phyloP scores from a whole-genome alignment of 2,113 vertebrate species.

The Sapajus apella region DNA sequence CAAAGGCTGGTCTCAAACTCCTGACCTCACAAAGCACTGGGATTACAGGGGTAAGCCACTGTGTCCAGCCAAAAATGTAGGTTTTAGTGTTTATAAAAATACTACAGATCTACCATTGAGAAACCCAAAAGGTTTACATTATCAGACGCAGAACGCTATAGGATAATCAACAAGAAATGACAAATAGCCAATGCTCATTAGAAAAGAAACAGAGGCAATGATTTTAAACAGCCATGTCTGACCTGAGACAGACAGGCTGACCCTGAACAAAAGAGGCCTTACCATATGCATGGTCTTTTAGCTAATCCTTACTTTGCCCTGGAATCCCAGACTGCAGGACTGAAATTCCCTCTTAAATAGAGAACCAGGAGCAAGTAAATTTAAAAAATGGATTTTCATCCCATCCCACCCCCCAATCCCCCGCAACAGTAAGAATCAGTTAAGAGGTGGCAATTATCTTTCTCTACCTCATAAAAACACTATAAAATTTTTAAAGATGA shows the following conservation, averaged over 20 bases:
- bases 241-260: not conserved
- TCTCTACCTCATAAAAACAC: not conserved
- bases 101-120: not conserved
- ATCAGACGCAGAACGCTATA: not conserved
- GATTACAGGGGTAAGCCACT: too few relatives aligned
- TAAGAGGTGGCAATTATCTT: not conserved
- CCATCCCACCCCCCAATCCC: too few relatives aligned
- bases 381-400: not conserved
- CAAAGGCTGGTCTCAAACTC: too few relatives aligned
- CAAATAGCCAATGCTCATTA: not conserved
- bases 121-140: not conserved
- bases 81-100: constrained; percentile 32
- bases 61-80: too few relatives aligned
- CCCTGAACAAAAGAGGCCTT: not conserved
- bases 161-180: not conserved
- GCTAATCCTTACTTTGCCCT: not conserved
- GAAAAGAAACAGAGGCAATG: not conserved
- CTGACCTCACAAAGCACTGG: too few relatives aligned
- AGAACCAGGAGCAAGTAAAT: not conserved
- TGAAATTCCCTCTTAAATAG: not conserved
- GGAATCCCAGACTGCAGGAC: not conserved
- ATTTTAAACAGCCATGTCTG: not conserved
- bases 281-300: not conserved
- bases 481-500: not conserved
- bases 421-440: not conserved